phyloP scores from a whole-genome alignment of 2,888 invertebrate species.

The Rhagonycha fulva region DNA sequence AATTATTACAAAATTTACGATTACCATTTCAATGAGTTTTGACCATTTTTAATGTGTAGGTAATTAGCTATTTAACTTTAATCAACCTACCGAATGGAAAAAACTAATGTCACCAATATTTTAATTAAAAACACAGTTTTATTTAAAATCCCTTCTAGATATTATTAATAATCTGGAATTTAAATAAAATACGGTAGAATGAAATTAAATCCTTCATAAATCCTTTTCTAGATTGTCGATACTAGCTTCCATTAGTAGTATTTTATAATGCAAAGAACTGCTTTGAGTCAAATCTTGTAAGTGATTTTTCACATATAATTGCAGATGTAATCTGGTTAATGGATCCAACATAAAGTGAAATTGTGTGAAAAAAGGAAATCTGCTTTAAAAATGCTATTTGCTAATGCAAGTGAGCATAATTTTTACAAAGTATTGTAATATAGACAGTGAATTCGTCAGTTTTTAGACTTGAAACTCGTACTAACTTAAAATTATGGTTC shows the following conservation, averaged over 20 bases:
- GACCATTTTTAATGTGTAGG: neutral
- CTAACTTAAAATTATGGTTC: too few species aligned
- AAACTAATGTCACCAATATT: neutral
- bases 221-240: neutral
- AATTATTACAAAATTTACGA: neutral
- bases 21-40: neutral
- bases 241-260: neutral
- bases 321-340: conserved; percentile 35
- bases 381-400: neutral
- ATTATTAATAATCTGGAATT: neutral
- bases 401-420: neutral
- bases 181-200: neutral
- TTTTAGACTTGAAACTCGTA: too few species aligned
- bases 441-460: too few species aligned
- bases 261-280: neutral
- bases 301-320: conserved; percentile 41
- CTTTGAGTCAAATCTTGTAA: neutral
- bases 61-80: neutral
- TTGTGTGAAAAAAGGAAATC: conserved; percentile 30
- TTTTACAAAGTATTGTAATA: neutral
- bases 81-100: neutral
- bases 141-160: neutral
- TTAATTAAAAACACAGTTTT: neutral
- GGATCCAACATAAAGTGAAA: conserved; percentile 35
- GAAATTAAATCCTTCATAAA: neutral